Conservation (phyloP, 2,113 vertebrate genomes). For the Ploceus nigricollis region DNA sequence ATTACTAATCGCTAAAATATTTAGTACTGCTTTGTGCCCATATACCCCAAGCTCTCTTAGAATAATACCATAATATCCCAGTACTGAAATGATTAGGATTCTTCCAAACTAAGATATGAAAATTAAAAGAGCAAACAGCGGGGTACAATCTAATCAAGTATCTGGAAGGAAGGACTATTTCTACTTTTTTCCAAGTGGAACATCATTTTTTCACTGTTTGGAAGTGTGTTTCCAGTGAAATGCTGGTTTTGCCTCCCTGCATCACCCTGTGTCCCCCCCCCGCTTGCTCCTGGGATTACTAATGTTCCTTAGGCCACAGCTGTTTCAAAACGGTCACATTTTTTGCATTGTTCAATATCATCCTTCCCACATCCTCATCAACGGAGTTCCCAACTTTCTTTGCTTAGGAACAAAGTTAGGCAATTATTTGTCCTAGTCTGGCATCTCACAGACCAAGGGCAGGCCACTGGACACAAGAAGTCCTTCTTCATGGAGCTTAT, state of each 20-base stretch:
- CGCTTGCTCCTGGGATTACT: neutral
- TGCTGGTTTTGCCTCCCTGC: fast-evolving
- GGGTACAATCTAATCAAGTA: neutral
- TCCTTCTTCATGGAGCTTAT: neutral
- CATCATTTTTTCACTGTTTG: neutral
- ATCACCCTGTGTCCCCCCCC: neutral
- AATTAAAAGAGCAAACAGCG: neutral
- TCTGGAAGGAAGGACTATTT: neutral
- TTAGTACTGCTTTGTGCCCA: neutral
- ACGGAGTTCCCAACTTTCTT: neutral
- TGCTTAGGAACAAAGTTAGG: neutral
- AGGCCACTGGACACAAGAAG: neutral
- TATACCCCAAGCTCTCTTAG: neutral
- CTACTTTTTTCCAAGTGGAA: neutral
- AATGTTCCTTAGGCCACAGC: conserved; percentile 7
- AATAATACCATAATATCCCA: neutral
- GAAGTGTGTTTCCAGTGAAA: neutral
- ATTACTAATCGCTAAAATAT: conserved; percentile 29
- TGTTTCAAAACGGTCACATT: neutral
- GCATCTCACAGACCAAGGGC: neutral
- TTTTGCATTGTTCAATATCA: conserved; percentile 11
- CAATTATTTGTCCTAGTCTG: neutral
- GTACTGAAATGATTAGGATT: neutral
- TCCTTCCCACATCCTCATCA: neutral
- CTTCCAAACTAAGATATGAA: neutral